Evolutionary conservation across 30 jellyfish, hydroid and myxozoan species (phyloP), one percentile per base, ranked within the genome.

Genomic region (Aurelia aurita): DNA sequence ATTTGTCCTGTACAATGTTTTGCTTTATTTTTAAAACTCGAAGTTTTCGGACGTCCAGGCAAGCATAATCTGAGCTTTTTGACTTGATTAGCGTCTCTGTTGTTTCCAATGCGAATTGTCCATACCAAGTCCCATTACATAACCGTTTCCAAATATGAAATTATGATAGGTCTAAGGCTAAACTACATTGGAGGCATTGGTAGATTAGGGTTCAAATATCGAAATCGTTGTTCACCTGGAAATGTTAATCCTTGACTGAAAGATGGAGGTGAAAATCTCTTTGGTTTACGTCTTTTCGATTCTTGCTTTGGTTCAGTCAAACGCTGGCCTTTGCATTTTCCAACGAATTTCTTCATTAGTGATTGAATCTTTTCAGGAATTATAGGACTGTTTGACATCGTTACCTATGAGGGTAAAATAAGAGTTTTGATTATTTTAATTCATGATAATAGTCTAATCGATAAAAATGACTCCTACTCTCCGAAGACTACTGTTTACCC

Each of bases 361-460:
- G 97, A 86, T 21, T 79, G 91, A 39, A 94, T 94, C 74, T 94
- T 94, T 28, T 87, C 97, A 1, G 99, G 96, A 32, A 94, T 84
- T 15, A 94, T 84, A 3, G 96, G 96, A 39, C 97, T 88, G 66
- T 84, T 84, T n/a, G 99, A 94, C 97, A 88, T 94, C 44, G 99
- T 89, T 0, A 94, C 99, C 99, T 94, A 28, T 14, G 59, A 55
- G 31, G 20, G 25, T 39, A 39, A 39, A 39, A 39, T 39, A 1
- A 39, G 9, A 39, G 7, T 39, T 39, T 1, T 39, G 0, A 4
- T 39, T 39, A 39, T 39, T 2, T 39, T 31, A 0, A 6, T 39
- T 39, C 0, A 6, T 39, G 51, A 39, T 39, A 39, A 39, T 6
- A 3, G 0, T 39, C 51, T 3, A 35, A 35, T 35, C 7, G 0